A percentile compares a stretch with the other conserved stretches of the same genome.
Evolutionary conservation across 2,797 vertebrate genomes (phyloP).

Genomic region (Etheostoma nigrum): DNA sequence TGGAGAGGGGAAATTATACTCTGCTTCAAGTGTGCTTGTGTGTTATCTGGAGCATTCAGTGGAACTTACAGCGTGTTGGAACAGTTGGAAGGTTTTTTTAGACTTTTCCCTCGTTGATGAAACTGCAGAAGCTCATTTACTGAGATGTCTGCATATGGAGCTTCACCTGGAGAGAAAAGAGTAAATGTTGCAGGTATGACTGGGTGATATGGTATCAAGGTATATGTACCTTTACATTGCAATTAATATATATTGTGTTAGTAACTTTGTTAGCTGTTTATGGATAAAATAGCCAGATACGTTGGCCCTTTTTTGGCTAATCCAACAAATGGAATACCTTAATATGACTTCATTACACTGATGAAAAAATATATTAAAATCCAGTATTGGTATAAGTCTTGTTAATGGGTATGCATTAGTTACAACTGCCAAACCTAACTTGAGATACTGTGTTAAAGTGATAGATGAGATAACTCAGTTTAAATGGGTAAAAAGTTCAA

Average conservation of each 20-base stretch:
- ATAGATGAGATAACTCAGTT: background rate
- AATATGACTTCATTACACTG: background rate
- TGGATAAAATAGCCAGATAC: background rate
- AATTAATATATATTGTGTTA: background rate
- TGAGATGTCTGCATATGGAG: constrained; percentile 91
- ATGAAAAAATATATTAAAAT: background rate
- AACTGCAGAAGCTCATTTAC: constrained; percentile 89
- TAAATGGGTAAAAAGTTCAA: background rate
- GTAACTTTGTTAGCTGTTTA: background rate
- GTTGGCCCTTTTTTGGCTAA: background rate
- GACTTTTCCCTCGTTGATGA: constrained; percentile 89
- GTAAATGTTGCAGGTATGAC: background rate
- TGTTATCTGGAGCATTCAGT: background rate
- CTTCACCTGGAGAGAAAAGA: constrained; percentile 86
- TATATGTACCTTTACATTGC: background rate
- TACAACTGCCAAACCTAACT: background rate
- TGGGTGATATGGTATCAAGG: background rate
- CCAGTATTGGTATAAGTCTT: background rate
- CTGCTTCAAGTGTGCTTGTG: background rate
- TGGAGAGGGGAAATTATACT: background rate
- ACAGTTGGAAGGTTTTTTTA: constrained; percentile 90
- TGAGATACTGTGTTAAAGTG: background rate
- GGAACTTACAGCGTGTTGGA: constrained; percentile 87
- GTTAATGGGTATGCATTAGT: background rate
- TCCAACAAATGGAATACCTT: background rate